A percentile compares a stretch with the other conserved stretches of the same genome.
Conservation (phyloP, 1,140 invertebrate species). For the Nilaparvata lugens region DNA sequence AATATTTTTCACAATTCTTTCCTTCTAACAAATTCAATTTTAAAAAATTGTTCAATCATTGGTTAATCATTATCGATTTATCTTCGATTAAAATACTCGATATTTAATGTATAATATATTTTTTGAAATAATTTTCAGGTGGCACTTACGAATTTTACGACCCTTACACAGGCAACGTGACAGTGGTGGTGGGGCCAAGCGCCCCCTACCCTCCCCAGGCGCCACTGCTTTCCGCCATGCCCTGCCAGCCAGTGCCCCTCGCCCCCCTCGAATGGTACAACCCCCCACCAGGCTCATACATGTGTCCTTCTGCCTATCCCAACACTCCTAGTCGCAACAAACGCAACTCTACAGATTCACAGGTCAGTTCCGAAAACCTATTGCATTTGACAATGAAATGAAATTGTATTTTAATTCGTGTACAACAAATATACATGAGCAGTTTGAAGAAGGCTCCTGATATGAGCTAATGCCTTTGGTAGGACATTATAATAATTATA, state of each 20-base stretch:
- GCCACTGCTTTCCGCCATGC: slow-evolving; percentile 26
- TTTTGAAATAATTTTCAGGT: slow-evolving; percentile 19
- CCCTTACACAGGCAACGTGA: slow-evolving; percentile 26
- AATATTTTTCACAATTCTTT: too few relatives aligned
- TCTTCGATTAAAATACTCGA: too few relatives aligned
- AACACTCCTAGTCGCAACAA: slow-evolving; percentile 19
- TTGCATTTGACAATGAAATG: too few relatives aligned
- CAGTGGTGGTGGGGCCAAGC: slow-evolving; percentile 22
- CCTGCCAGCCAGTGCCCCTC: slow-evolving; percentile 29
- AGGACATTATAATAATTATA: too few relatives aligned
- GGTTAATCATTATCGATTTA: too few relatives aligned
- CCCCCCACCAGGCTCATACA: slow-evolving; percentile 18
- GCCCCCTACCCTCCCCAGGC: slow-evolving; percentile 14
- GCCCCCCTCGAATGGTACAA: slow-evolving; percentile 34
- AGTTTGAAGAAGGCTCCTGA: too few relatives aligned
- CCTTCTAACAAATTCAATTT: too few relatives aligned
- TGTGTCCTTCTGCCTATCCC: slow-evolving; percentile 10
- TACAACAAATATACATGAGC: too few relatives aligned
- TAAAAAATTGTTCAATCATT: too few relatives aligned
- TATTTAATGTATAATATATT: too few relatives aligned
- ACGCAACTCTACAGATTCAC: slow-evolving; percentile 29
- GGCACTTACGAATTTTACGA: slow-evolving; percentile 28
- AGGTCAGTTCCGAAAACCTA: slow-evolving; percentile 27
- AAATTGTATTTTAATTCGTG: too few relatives aligned
- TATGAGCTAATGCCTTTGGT: too few relatives aligned